Conservation (phyloP, 2,797 vertebrate species). For the Gephyroberyx darwinii region DNA sequence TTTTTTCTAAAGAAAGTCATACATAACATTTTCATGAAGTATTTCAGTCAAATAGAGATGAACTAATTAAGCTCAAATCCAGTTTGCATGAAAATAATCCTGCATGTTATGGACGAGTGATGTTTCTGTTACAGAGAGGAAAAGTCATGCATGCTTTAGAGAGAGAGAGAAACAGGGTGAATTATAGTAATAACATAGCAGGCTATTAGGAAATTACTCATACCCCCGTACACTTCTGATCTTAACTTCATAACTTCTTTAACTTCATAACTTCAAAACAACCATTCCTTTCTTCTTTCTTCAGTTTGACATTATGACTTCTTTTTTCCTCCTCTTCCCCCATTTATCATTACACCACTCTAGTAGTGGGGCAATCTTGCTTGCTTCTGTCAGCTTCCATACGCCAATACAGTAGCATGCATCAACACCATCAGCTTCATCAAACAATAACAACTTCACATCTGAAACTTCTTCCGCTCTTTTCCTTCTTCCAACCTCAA, state of each 20-base stretch:
- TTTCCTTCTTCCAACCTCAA: conserved; percentile 99
- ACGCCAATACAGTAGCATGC: conserved; percentile 94
- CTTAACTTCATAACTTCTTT: conserved; percentile 89
- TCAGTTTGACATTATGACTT: conserved; percentile 94
- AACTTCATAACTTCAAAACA: conserved; percentile 85
- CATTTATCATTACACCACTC: conserved; percentile 82
- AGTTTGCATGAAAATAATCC: conserved; percentile 39
- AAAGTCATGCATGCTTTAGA: conserved; percentile 77
- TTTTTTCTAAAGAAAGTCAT: conserved; percentile 24
- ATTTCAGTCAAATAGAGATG: conserved; percentile 29
- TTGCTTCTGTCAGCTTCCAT: conserved; percentile 90
- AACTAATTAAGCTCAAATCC: conserved; percentile 54
- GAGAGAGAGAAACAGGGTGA: conserved; percentile 76
- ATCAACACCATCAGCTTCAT: conserved; percentile 99
- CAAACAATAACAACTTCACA: conserved; percentile 98
- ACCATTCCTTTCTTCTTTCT: conserved; percentile 99
- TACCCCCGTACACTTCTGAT: conserved; percentile 98
- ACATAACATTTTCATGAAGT: conserved; percentile 24
- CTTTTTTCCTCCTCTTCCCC: conserved; percentile 81
- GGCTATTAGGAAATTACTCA: conserved; percentile 96
- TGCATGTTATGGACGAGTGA: conserved; percentile 49
- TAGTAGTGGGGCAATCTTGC: conserved; percentile 79
- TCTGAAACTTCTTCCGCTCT: conserved; percentile 98
- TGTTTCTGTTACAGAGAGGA: conserved; percentile 63
- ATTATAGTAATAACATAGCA: conserved; percentile 85